Evolutionary conservation across 30 jellyfish, hydroid and myxozoan genomes (phyloP).

Genomic region (Turritopsis rubra): DNA sequence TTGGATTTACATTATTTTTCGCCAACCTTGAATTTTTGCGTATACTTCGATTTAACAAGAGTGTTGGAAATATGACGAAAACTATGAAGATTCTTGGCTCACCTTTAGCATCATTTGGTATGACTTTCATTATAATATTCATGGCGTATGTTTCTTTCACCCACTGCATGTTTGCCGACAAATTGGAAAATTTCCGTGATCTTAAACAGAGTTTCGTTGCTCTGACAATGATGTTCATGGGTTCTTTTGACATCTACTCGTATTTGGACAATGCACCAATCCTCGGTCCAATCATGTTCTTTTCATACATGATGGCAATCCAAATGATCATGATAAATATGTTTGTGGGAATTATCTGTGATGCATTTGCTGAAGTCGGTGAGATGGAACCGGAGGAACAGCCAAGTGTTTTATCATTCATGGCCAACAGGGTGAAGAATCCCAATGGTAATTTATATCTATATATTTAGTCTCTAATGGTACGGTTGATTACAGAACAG

Average conservation of each 20-base stretch:
- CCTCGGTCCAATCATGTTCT: conserved; percentile 80
- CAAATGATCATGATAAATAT: conserved; percentile 82
- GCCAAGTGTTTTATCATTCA: conserved; percentile 67
- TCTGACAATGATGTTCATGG: conserved; percentile 75
- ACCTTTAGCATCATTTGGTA: conserved; percentile 80
- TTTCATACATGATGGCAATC: conserved; percentile 68
- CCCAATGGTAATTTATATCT: conserved; percentile 16
- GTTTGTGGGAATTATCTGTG: conserved; percentile 94
- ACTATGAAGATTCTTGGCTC: conserved; percentile 60
- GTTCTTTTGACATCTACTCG: conserved; percentile 66
- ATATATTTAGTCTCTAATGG: not conserved
- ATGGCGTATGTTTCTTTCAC: conserved; percentile 83
- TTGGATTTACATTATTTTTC: conserved; percentile 78
- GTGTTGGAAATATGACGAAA: conserved; percentile 57
- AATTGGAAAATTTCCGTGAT: conserved; percentile 40
- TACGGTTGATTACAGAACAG: too few species aligned
- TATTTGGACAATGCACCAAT: conserved; percentile 53
- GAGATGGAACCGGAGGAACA: conserved; percentile 53
- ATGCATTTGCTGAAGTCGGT: conserved; percentile 81
- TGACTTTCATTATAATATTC: conserved; percentile 53
- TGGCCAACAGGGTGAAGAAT: conserved; percentile 80
- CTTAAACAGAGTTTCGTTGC: conserved; percentile 56
- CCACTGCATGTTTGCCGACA: conserved; percentile 49
- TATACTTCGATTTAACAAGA: conserved; percentile 72
- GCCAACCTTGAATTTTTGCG: conserved; percentile 73